phyloP scores from a whole-genome alignment of 2,797 vertebrate genomes.

The Cottoperca gobio region DNA sequence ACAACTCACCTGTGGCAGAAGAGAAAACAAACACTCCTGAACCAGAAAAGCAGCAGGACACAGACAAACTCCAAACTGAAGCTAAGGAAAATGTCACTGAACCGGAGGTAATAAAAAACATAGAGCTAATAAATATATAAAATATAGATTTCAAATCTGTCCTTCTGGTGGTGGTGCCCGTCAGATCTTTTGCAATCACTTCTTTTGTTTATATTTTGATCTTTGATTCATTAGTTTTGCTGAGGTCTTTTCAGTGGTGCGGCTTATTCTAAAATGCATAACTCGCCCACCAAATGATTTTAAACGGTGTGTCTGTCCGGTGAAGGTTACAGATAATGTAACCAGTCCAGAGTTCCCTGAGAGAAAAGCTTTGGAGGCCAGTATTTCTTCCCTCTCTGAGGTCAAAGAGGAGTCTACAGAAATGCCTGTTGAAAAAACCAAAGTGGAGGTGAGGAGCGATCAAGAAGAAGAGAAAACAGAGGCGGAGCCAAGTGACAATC shows the following conservation, averaged over 20 bases:
- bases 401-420: conserved; percentile 44
- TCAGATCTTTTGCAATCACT: conserved; percentile 5
- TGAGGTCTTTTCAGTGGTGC: background rate
- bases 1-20: conserved; percentile 22
- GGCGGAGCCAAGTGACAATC: background rate
- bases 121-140: too few species aligned
- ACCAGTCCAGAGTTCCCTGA: conserved; percentile 7
- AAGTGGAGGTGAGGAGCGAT: background rate
- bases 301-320: conserved; percentile 46
- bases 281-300: background rate
- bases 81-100: conserved; percentile 22
- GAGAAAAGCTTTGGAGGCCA: conserved; percentile 17
- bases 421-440: background rate
- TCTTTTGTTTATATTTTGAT: background rate
- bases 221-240: background rate
- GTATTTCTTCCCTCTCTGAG: conserved; percentile 6
- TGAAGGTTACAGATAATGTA: conserved; percentile 31
- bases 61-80: conserved; percentile 23
- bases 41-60: conserved; percentile 34
- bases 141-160: background rate
- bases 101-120: conserved; percentile 58
- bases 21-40: conserved; percentile 30
- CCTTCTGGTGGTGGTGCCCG: conserved; percentile 25
- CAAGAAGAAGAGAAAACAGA: conserved; percentile 37
- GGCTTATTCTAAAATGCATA: conserved; percentile 5